Evolutionary conservation across 2,888 invertebrate genomes (phyloP), one percentile per base, ranked within the genome.

Genomic region (Drosophila longiperda): DNA sequence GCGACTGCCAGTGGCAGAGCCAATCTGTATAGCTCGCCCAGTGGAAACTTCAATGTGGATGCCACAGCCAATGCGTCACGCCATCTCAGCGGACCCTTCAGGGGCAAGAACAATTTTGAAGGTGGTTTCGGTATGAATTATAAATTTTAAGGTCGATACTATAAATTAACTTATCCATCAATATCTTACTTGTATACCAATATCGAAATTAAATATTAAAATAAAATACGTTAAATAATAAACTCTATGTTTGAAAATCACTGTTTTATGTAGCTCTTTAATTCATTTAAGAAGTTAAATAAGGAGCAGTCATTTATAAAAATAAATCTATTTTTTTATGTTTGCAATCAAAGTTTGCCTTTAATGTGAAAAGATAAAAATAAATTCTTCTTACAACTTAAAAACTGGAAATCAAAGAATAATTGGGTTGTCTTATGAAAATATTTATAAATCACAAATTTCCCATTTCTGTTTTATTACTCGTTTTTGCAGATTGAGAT

Each of bases 1-100:
- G 66, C 87, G 53, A 79, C 85, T 53, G 80, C 88, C 29, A 66
- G 54, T 2, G 91, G 82, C 3, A 83, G 34, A 5, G 91, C 87
- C 1, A 92, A 92, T 61, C 63, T 92, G 1, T 81, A 84, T 70
- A 78, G 69, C 11, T 92, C 92, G 3, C 70, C 80, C 7, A 83
- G 80, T 76, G 74, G 84, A 20, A 79, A 84, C 6, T 65, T 89
- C 1, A 83, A 90, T n/a, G 33, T 92, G 48, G 83, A 85, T 73
- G 75, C 91, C 52, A 88, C 75, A 20, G 91, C 82, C n/a, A 87
- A 75, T 75, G 91, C 88, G 2, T 63, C 79, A 0, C 79, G 79
- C 3, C 85, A 90, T 45, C 32, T 90, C 17, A 81, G 81, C 40
- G 90, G 90, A 8, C 86, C 87, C 20, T 78, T 85, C 26, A 58